Evolutionary conservation across 2,888 invertebrate genomes (phyloP).

Genomic region (Pollenia amentaria): DNA sequence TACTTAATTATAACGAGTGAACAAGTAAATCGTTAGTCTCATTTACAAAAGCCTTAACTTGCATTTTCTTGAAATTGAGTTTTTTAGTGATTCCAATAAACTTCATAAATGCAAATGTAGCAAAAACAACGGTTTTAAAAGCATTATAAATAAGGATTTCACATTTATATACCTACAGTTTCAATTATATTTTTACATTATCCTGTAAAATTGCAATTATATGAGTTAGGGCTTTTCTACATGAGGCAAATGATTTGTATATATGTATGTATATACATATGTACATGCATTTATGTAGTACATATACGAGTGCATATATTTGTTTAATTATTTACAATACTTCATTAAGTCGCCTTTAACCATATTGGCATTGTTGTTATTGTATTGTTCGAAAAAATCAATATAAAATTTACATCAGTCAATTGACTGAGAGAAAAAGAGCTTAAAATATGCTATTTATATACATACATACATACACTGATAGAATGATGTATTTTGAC

Average conservation of each 20-base stretch:
- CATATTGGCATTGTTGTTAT: constrained; percentile 9
- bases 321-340: constrained; percentile 43
- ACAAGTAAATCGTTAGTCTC: too few species aligned
- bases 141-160: too few species aligned
- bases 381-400: background rate
- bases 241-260: background rate
- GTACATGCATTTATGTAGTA: background rate
- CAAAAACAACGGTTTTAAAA: too few species aligned
- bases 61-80: too few species aligned
- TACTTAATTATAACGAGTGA: constrained; percentile 25
- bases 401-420: constrained; percentile 58
- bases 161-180: too few species aligned
- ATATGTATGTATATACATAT: background rate
- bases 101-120: too few species aligned
- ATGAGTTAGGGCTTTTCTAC: too few species aligned
- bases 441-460: background rate
- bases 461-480: background rate
- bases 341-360: constrained; percentile 52
- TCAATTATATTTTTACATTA: too few species aligned
- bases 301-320: background rate
- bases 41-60: too few species aligned
- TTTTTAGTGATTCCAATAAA: too few species aligned
- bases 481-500: too few species aligned
- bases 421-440: constrained; percentile 25
- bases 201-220: too few species aligned